These are phyloP conservation scores for Sylvietta virens DNA, from an alignment of 2,113 vertebrate species.

Conservation along the genomic window DNA sequence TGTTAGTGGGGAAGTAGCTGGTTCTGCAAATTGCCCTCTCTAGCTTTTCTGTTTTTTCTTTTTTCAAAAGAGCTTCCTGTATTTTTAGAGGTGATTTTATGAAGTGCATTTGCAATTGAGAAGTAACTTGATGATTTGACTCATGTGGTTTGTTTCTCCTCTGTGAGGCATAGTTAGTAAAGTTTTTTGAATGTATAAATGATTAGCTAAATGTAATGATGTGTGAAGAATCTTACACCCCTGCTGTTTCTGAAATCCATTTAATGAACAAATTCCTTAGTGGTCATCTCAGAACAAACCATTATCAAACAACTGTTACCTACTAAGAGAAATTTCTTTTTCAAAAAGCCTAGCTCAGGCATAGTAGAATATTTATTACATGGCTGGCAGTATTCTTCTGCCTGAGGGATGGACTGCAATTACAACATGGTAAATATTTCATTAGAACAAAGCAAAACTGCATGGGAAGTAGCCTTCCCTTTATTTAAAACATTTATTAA, in stretches of 20 bases:
- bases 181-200: not conserved
- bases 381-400: not conserved
- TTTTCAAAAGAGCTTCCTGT: not conserved
- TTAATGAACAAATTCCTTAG: slow-evolving; percentile 22
- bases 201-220: not conserved
- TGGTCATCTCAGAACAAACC: slow-evolving; percentile 15
- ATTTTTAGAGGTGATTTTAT: not conserved
- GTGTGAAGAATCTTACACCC: not conserved
- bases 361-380: slow-evolving; percentile 16
- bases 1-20: not conserved
- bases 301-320: not conserved
- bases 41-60: not conserved
- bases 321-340: not conserved
- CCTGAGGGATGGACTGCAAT: slow-evolving; percentile 67
- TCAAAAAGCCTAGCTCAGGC: not conserved
- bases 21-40: not conserved
- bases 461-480: slow-evolving; percentile 52
- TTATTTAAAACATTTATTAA: slow-evolving; percentile 71
- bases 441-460: slow-evolving; percentile 56
- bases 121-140: not conserved
- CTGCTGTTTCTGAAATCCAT: slow-evolving; percentile 21
- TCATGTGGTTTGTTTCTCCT: not conserved
- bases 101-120: not conserved
- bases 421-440: slow-evolving; percentile 65
- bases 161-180: not conserved